phyloP scores from a whole-genome alignment of 2,797 vertebrate genomes.

The Cygnus olor region DNA sequence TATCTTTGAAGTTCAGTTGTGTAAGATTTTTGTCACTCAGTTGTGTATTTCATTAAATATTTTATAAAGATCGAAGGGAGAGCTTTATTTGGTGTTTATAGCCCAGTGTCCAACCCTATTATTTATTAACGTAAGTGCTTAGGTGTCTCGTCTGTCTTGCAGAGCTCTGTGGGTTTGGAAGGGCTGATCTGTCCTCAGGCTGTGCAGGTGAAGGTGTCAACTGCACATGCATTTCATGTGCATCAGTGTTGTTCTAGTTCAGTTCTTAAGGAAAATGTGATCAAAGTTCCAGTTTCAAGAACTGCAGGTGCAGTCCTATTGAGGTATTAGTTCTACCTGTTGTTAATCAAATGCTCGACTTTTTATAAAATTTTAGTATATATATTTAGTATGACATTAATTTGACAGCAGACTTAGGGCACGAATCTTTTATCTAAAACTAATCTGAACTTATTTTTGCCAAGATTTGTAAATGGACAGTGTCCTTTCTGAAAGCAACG shows the following conservation, averaged over 20 bases:
- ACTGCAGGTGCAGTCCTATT: neutral
- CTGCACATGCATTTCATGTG: neutral
- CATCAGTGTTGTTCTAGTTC: neutral
- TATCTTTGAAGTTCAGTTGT: slow-evolving; percentile 31
- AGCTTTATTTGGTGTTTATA: slow-evolving; percentile 16
- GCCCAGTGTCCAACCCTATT: neutral
- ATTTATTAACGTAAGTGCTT: neutral
- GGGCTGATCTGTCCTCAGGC: neutral
- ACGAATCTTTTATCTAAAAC: neutral
- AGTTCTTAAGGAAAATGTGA: neutral
- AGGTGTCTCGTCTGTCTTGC: neutral
- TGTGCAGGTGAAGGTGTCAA: neutral
- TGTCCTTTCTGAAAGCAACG: neutral
- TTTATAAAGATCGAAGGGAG: slow-evolving; percentile 22
- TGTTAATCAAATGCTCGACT: neutral
- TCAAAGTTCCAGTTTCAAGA: neutral
- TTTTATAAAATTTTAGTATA: neutral
- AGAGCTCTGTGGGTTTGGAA: neutral
- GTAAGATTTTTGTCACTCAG: neutral
- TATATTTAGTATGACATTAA: neutral
- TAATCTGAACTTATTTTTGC: neutral
- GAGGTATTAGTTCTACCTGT: neutral
- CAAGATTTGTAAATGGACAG: neutral
- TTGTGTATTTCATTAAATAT: neutral
- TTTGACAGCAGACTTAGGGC: neutral